Base-by-base conservation (phyloP, 64 coral and sea anemone genomes). In the Dendronephthya gigantea region DNA sequence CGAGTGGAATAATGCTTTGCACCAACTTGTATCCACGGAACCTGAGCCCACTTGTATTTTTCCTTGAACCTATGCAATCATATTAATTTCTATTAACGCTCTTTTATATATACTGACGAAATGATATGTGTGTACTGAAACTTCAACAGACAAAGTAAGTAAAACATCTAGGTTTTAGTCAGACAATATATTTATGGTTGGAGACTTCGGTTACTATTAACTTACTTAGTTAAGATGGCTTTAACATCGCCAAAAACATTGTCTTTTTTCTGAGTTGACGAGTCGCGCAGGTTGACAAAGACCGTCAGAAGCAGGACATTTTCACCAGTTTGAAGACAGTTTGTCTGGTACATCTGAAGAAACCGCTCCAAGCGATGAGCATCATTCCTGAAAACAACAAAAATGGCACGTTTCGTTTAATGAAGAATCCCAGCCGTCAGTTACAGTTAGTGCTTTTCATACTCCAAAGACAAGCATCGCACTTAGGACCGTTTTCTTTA, bases 21-120 rank as follows among this genome's bases (percentile, higher is more conserved):
- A 62, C 95, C 95, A 86, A 98, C 93, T 81, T 98, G 95, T 84
- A 98, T 93, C 95, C 95, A 98, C 84, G 95, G 95, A 7, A 98
- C 91, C 82, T 98, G 95, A 68, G 95, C 92, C 95, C 95, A 98
- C 7, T 90, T 98, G 47, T 91, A 93, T 55, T 98, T 98, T 86
- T 98, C 89, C 45, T 98, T 98, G 69, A 93, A 98, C 70, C 95
- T 98, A 52, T 23, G 22, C 35, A 17, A 70, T n/a, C 39, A 41
- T 17, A 62, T 39, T 56, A 10, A 29, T 45, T 16, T 1, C n/a
- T n/a, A n/a, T n/a, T n/a, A n/a, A n/a, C n/a, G n/a, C n/a, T n/a
- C n/a, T n/a, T n/a, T n/a, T n/a, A n/a, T n/a, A n/a, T n/a, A n/a
- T n/a, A n/a, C n/a, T n/a, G n/a, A n/a, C n/a, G n/a, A n/a, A n/a